Evolutionary conservation across 1,140 invertebrate species (phyloP).

Genomic region (Gonatopus flavifemur): DNA sequence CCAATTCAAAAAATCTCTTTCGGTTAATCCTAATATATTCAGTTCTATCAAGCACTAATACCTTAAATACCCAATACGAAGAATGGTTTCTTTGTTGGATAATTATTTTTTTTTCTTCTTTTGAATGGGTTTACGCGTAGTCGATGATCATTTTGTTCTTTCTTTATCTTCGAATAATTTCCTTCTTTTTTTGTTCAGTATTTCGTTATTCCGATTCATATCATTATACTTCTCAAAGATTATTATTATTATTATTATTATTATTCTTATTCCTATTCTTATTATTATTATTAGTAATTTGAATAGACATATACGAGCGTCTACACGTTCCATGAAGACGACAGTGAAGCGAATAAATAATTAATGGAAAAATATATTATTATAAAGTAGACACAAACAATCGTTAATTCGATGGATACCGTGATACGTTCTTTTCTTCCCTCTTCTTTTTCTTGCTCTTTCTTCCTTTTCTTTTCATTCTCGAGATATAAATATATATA

Average conservation of each 20-base stretch:
- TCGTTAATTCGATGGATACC: constrained; percentile 28
- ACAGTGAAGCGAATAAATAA: constrained; percentile 34
- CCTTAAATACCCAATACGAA: constrained; percentile 29
- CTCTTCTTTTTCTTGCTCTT: neutral
- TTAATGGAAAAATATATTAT: constrained; percentile 41
- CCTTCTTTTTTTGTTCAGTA: neutral
- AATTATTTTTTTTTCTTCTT: neutral
- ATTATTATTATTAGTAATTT: constrained; percentile 15
- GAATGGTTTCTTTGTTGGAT: constrained; percentile 15
- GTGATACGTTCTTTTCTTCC: constrained; percentile 24
- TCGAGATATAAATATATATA: too few relatives aligned
- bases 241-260: neutral
- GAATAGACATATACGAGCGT: constrained; percentile 20
- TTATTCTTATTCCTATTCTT: constrained; percentile 13
- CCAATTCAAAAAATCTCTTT: constrained; percentile 30
- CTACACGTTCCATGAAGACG: constrained; percentile 15
- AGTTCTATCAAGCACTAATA: constrained; percentile 35
- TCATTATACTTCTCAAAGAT: neutral
- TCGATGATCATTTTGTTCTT: constrained; percentile 3
- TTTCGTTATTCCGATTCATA: neutral
- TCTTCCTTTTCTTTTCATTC: too few relatives aligned
- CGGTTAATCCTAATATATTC: constrained; percentile 30
- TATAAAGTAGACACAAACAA: constrained; percentile 34
- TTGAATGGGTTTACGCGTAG: neutral
- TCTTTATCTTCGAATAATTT: neutral